A percentile compares a stretch with the other conserved stretches of the same genome.
Conservation (phyloP, 2,113 vertebrate species). For the Caranx melampygus region DNA sequence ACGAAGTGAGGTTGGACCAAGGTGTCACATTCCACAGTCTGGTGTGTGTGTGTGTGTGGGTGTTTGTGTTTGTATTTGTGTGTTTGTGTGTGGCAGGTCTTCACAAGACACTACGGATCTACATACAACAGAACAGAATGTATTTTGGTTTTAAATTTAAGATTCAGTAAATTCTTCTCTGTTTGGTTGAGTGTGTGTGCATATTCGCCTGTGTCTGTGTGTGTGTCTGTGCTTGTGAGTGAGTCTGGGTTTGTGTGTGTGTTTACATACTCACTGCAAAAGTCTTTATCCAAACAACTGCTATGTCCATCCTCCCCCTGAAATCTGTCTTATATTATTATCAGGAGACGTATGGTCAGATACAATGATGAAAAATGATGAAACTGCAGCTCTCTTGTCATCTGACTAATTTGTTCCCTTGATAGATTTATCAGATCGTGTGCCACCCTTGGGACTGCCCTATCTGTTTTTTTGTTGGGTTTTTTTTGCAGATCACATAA, state of each 20-base stretch:
- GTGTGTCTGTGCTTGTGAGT: neutral
- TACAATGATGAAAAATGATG: conserved; percentile 74
- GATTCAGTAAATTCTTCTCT: neutral
- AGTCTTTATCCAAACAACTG: conserved; percentile 44
- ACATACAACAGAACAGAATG: conserved; percentile 31
- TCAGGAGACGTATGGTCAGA: conserved; percentile 42
- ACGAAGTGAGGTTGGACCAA: conserved; percentile 76
- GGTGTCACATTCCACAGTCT: conserved; percentile 86
- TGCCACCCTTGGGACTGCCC: conserved; percentile 63
- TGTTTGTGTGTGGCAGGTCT: conserved; percentile 29
- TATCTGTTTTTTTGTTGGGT: conserved; percentile 61
- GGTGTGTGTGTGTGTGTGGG: conserved; percentile 74
- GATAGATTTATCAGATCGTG: conserved; percentile 76
- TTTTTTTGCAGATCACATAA: conserved; percentile 70
- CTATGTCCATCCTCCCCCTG: conserved; percentile 18
- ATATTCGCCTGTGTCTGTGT: too few relatives aligned
- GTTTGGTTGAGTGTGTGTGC: neutral
- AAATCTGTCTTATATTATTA: conserved; percentile 56
- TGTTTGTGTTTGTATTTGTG: conserved; percentile 51
- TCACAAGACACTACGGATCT: conserved; percentile 55
- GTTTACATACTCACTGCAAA: neutral
- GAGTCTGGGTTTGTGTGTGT: conserved; percentile 19
- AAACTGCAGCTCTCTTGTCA: conserved; percentile 69
- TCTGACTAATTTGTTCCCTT: conserved; percentile 73
- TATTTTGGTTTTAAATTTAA: conserved; percentile 3